Evolutionary conservation across 1,140 invertebrate genomes (phyloP), one percentile per base, ranked within the genome.

Genomic region (Homarus americanus): DNA sequence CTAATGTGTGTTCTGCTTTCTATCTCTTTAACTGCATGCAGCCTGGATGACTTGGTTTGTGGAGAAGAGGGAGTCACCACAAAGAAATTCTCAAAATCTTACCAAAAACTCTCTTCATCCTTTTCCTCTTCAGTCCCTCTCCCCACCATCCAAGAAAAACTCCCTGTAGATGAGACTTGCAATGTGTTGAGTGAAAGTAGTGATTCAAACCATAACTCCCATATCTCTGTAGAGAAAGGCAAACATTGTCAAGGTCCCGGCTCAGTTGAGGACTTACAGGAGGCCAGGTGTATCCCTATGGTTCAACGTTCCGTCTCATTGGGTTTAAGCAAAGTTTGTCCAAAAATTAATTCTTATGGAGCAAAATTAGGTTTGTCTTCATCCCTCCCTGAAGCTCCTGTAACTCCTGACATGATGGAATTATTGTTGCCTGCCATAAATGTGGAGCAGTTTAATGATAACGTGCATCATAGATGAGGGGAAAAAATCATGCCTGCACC

Each of bases 11-110:
- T 85, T 86, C 72, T 86, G 72, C 69, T 86, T 53, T 86, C 83
- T 86, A 40, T 86, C 82, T 86, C 38, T 80, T 34, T 86, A 76
- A 86, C 83, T 86, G 83, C 83, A 86, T 86, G 83, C 83, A 86
- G 83, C 83, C 40, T 86, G 83, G 73, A 40, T 86, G 66, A 69
- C 83, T 36, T 86, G 83, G 73, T 40, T 86, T 73, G 38, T 73
- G 83, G 44, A 28, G 83, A 76, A n/a, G 83, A 73, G 72, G 36
- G 17, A n/a, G 72, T 32, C 83, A 58, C 34, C 36, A 41, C 40
- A 49, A 69, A 75, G 83, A 75, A 9, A 75, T 41, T 4, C 36
- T 69, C 24, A 53, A 86, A 32, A 75, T 53, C 69, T 73, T 75
- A 69, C 83, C 41, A 76, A n/a, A 49, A 17, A 24, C 40, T 86